Conservation (phyloP, 2,888 invertebrate species). For the Eupithecia pulchellata region DNA sequence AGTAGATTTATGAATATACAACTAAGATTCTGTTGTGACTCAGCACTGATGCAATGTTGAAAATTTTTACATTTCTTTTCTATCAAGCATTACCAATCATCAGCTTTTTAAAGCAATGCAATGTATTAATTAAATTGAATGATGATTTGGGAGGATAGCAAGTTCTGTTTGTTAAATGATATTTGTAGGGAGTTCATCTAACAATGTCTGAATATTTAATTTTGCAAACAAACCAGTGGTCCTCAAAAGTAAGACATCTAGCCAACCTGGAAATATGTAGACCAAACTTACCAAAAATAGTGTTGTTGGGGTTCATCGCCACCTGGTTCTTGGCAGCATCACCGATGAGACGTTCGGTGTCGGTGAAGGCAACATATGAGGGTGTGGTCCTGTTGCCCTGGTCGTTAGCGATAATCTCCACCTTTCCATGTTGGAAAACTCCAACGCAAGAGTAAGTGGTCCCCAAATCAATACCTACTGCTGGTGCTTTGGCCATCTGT, state of each 20-base stretch:
- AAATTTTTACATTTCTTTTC: background rate
- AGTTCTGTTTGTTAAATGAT: too few relatives aligned
- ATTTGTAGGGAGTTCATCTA: background rate
- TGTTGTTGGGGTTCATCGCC: constrained; percentile 95
- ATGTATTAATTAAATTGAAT: background rate
- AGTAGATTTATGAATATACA: background rate
- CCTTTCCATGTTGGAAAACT: constrained; percentile 96
- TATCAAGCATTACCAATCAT: background rate
- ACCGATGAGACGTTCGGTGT: constrained; percentile 92
- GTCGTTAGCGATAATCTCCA: constrained; percentile 95
- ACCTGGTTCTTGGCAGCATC: constrained; percentile 94
- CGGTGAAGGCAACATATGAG: constrained; percentile 93
- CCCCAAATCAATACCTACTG: constrained; percentile 98
- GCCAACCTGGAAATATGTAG: background rate
- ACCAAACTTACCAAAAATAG: constrained; percentile 89
- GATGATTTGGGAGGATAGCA: too few relatives aligned
- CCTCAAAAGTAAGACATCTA: background rate
- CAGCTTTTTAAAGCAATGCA: background rate
- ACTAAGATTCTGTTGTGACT: background rate
- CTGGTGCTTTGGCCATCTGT: constrained; percentile 91
- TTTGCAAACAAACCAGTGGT: background rate
- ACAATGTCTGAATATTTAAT: background rate
- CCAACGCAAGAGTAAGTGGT: constrained; percentile 98
- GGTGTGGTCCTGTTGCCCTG: constrained; percentile 96
- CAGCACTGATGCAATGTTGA: constrained; percentile 8